These are phyloP conservation scores for Setophaga coronata DNA, from an alignment of 2,113 vertebrate genomes.

Conservation along the genomic window DNA sequence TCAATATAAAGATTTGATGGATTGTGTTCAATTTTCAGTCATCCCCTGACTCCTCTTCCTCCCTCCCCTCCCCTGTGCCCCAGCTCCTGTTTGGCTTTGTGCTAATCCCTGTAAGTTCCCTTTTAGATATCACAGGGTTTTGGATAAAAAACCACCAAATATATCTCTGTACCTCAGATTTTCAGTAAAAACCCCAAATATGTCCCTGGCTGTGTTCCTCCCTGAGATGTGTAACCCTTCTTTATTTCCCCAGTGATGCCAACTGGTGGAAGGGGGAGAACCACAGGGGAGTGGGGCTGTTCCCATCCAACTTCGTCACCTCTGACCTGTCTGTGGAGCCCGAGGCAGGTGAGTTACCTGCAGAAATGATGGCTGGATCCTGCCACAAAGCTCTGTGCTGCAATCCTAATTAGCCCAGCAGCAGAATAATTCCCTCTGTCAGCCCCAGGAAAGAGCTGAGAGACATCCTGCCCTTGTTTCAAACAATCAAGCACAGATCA, in stretches of 20 bases:
- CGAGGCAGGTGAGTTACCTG: constrained; percentile 81
- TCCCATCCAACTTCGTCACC: constrained; percentile 97
- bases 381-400: not conserved
- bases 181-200: not conserved
- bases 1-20: not conserved
- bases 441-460: not conserved
- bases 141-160: not conserved
- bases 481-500: too few species aligned
- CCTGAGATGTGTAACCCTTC: not conserved
- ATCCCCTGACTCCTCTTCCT: not conserved
- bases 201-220: accelerated
- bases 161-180: not conserved
- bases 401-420: not conserved
- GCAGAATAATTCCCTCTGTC: not conserved
- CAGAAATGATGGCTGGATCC: accelerated
- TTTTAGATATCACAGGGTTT: not conserved
- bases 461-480: not conserved
- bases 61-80: not conserved
- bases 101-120: not conserved
- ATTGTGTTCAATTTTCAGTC: not conserved
- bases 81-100: not conserved
- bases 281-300: constrained; percentile 92
- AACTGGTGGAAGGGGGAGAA: constrained; percentile 99
- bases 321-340: constrained; percentile 86
- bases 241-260: constrained; percentile 82